phyloP scores from a whole-genome alignment of 1,140 invertebrate species.

The Diprion similis region DNA sequence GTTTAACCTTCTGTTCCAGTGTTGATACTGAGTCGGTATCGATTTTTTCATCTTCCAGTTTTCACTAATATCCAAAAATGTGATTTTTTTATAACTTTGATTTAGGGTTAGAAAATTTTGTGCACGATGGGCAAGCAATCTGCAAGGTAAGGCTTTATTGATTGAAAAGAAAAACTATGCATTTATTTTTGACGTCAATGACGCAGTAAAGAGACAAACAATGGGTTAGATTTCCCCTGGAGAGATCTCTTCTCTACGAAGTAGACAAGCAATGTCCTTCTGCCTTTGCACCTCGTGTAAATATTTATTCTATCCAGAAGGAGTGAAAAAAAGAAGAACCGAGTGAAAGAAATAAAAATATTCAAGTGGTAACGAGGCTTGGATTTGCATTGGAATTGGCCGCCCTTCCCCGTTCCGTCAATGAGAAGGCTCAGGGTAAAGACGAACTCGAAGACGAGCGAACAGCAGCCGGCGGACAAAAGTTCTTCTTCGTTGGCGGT shows the following conservation, averaged over 20 bases:
- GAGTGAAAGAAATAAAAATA: not conserved
- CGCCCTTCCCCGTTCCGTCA: not conserved
- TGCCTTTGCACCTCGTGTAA: not conserved
- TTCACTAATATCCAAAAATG: too few species aligned
- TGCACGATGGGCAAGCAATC: too few species aligned
- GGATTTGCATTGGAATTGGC: slow-evolving; percentile 1
- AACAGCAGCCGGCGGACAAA: not conserved
- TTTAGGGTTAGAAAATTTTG: too few species aligned
- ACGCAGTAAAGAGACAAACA: not conserved
- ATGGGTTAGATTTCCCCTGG: not conserved
- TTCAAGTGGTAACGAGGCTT: not conserved
- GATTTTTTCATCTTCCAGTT: not conserved
- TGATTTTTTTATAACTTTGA: too few species aligned
- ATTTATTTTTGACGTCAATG: not conserved
- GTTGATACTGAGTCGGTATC: not conserved
- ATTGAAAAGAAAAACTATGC: too few species aligned
- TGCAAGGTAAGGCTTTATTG: too few species aligned
- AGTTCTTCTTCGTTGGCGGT: slow-evolving; percentile 11
- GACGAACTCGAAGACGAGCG: too few species aligned
- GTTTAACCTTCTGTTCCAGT: too few species aligned
- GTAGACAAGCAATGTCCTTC: not conserved
- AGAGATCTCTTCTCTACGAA: not conserved
- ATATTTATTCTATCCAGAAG: not conserved
- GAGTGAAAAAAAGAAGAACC: too few species aligned
- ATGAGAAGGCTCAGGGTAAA: not conserved